Percentiles rank a stretch among this genome's conserved stretches.
phyloP scores from a whole-genome alignment of 1,140 invertebrate species.

The Rhopalosiphum maidis region DNA sequence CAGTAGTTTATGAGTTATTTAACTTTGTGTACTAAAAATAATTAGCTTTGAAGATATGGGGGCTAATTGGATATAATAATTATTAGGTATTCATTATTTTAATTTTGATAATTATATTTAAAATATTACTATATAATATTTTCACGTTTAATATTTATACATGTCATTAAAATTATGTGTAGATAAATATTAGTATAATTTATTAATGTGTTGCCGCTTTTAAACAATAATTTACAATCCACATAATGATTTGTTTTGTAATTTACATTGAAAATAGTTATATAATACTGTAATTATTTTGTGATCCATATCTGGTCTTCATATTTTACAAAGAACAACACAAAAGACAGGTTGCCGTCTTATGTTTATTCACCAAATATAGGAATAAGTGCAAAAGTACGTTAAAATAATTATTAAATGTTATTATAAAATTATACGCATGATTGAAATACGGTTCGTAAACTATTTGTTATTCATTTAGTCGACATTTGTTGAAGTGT shows the following conservation, averaged over 20 bases:
- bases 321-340: not conserved
- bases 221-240: not conserved
- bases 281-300: not conserved
- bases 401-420: conserved; percentile 14
- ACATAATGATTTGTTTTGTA: not conserved
- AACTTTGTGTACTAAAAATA: no score
- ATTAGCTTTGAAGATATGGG: no score
- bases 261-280: not conserved
- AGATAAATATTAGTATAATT: not conserved
- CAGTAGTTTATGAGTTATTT: no score
- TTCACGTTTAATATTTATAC: no score
- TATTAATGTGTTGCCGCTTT: not conserved
- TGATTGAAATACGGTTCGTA: not conserved
- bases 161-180: no score
- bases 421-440: not conserved
- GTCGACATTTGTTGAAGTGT: not conserved
- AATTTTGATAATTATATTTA: no score
- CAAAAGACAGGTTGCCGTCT: not conserved
- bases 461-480: not conserved
- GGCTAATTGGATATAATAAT: no score
- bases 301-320: not conserved
- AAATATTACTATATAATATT: no score
- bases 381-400: not conserved
- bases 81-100: no score
- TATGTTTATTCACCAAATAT: not conserved